A percentile compares a stretch with the other conserved stretches of the same genome.
These are phyloP conservation scores for Drosophila miranda DNA, from an alignment of 1,140 invertebrate genomes.

Conservation along the genomic window DNA sequence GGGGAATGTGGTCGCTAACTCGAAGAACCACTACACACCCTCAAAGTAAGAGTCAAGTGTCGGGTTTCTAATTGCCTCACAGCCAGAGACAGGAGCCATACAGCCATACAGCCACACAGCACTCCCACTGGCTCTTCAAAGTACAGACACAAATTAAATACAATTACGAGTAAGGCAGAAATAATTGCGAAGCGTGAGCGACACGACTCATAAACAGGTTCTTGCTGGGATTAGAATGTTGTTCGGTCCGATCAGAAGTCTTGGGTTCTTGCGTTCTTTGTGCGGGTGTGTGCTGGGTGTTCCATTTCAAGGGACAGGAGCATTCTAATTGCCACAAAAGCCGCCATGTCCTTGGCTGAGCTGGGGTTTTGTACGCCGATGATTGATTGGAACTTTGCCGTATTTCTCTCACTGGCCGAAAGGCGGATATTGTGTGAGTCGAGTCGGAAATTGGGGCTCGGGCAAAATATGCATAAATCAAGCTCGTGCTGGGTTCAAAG, in stretches of 20 bases:
- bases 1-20: constrained; percentile 30
- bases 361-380: constrained; percentile 26
- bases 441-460: constrained; percentile 36
- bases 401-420: constrained; percentile 23
- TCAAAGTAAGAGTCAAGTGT: constrained; percentile 34
- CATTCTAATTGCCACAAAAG: constrained; percentile 33
- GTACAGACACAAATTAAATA: constrained; percentile 36
- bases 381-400: constrained; percentile 53
- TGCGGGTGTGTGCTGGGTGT: constrained; percentile 50
- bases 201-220: constrained; percentile 44
- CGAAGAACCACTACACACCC: constrained; percentile 32
- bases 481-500: constrained; percentile 73
- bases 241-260: constrained; percentile 7
- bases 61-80: constrained; percentile 28
- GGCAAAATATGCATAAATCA: constrained; percentile 38
- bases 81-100: constrained; percentile 1
- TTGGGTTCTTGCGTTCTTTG: constrained; percentile 17
- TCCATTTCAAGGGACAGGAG: constrained; percentile 23
- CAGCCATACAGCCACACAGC: not conserved
- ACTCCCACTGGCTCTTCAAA: constrained; percentile 9
- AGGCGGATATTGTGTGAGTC: constrained; percentile 41
- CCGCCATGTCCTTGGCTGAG: constrained; percentile 31
- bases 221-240: constrained; percentile 53
- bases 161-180: constrained; percentile 56
- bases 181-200: constrained; percentile 36